Percentiles rank a stretch among this genome's conserved stretches.
Conservation (phyloP, 35 echinoderm and acorn worm genomes). For the Apostichopus japonicus region DNA sequence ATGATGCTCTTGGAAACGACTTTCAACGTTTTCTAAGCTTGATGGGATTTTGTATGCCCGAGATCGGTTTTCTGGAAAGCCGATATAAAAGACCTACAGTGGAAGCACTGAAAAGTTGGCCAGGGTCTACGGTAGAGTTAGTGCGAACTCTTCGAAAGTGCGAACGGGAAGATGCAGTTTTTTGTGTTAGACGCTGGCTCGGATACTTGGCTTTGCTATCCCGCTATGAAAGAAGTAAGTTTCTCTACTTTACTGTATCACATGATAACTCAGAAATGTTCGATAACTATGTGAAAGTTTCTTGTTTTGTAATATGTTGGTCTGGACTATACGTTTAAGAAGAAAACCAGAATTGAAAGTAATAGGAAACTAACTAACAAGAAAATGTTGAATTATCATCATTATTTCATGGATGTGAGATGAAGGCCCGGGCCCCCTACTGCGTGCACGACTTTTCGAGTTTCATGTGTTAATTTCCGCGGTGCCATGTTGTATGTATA, state of each 20-base stretch:
- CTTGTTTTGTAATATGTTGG: too few relatives aligned
- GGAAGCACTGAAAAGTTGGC: conserved; percentile 39
- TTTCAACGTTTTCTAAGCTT: not conserved
- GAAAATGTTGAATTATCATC: too few relatives aligned
- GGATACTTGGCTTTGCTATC: not conserved
- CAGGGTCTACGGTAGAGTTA: not conserved
- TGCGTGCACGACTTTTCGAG: too few relatives aligned
- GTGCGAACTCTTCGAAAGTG: not conserved
- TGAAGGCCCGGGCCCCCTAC: too few relatives aligned
- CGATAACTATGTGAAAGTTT: too few relatives aligned
- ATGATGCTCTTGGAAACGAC: conserved; percentile 6
- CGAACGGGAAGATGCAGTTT: conserved; percentile 4
- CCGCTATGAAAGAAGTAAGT: not conserved
- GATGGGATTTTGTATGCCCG: conserved; percentile 19
- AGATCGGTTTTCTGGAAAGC: conserved; percentile 38
- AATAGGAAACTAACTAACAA: too few relatives aligned
- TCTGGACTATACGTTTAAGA: too few relatives aligned
- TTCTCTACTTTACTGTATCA: not conserved
- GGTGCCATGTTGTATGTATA: too few relatives aligned
- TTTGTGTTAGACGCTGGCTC: conserved; percentile 17
- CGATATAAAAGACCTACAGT: conserved; percentile 8
- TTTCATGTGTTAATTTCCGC: too few relatives aligned
- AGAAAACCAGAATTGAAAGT: too few relatives aligned
- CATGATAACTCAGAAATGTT: too few relatives aligned
- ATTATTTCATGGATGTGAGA: too few relatives aligned